These are phyloP conservation scores for Phthorimaea operculella DNA, from an alignment of 1,140 invertebrate species.

Conservation along the genomic window DNA sequence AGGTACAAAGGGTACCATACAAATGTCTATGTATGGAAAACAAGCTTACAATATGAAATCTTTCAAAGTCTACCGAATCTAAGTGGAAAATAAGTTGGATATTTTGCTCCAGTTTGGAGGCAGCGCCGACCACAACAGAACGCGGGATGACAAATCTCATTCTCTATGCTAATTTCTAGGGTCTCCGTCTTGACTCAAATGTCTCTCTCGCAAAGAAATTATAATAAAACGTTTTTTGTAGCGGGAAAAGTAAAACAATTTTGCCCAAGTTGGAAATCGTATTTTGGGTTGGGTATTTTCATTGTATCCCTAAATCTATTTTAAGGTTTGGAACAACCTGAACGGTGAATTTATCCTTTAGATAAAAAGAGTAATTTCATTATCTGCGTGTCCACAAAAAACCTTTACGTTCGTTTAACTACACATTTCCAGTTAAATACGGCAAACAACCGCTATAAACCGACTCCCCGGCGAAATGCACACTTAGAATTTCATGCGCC, in stretches of 20 bases:
- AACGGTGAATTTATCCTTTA: too few relatives aligned
- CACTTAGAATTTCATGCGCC: constrained; percentile 19
- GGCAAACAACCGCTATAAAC: not conserved
- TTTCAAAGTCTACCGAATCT: too few relatives aligned
- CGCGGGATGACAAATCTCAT: constrained; percentile 34
- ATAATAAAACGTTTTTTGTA: not conserved
- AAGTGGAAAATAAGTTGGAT: too few relatives aligned
- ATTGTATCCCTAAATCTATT: too few relatives aligned
- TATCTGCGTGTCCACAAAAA: too few relatives aligned
- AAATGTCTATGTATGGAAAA: too few relatives aligned
- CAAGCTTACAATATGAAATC: too few relatives aligned
- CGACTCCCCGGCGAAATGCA: not conserved
- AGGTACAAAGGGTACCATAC: too few relatives aligned
- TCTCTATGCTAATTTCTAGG: constrained; percentile 32
- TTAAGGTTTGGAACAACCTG: too few relatives aligned
- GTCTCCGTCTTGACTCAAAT: constrained; percentile 14
- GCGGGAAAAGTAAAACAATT: not conserved
- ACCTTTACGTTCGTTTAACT: not conserved
- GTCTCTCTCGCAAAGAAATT: constrained; percentile 3
- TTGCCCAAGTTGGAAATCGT: not conserved
- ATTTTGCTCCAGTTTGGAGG: too few relatives aligned
- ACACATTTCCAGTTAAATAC: constrained; percentile 1
- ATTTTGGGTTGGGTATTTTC: not conserved
- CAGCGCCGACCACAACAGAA: constrained; percentile 15
- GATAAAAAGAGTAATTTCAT: too few relatives aligned